Base-by-base conservation (phyloP, 2,888 invertebrate species). In the Scaptomyza flava region DNA sequence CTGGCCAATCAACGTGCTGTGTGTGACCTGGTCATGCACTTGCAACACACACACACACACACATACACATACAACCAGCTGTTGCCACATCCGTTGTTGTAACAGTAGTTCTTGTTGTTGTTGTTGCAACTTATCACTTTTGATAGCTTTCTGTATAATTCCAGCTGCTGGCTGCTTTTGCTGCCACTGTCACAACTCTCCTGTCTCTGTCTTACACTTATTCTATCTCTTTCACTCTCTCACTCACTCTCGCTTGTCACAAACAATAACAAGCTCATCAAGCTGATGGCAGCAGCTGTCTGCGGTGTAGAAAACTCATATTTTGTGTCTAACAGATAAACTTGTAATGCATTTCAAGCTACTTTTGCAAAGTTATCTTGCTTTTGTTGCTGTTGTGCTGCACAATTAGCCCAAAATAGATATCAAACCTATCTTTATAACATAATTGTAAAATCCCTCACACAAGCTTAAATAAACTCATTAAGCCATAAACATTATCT, bases 1-100 rank as follows among this genome's bases (percentile, higher is more conserved):
- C 80, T 63, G 77, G 82, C 80, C 82, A 83, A 82, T 83, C 82
- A 82, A 78, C 78, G 77, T 68, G 64, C 65, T 61, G 38, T 51
- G 27, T 75, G 70, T 72, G 83, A 72, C 81, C 83, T 58, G 64
- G 54, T 53, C 64, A 60, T 61, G 59, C 38, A 68, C 64, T 36
- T 48, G 68, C 59, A 51, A 56, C 69, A 34, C 36, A 36, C 11
- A 14, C 64, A 34, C n/a, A 36, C 7, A 36, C n/a, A n/a, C 36
- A 36, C 38, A 14, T 3, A n/a, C 51, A 27, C 61, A 51, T 47
- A 50, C 43, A 48, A 46, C 78, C 78, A 65, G 65, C 74, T 74
- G 74, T 74, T 74, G 53, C 74, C 68, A 68, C 74, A 70, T 60
- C 51, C 61, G 51, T 59, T 54, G 53, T 33, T 48, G 52, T 38